Conservation (phyloP, 2,113 vertebrate species). For the Nesoenas mayeri region DNA sequence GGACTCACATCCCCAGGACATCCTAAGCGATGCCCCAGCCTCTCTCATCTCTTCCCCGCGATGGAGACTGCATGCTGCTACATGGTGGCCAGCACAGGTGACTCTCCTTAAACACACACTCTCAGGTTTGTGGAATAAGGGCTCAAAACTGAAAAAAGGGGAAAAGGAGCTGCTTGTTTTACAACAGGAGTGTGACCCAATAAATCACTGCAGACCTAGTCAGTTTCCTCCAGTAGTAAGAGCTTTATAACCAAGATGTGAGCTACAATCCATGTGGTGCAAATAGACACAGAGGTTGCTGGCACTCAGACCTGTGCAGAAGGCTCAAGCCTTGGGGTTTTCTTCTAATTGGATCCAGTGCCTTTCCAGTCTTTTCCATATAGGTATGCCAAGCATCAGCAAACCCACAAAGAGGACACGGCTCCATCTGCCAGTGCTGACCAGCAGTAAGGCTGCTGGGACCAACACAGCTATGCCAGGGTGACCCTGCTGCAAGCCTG, state of each 20-base stretch:
- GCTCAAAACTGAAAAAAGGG: not conserved
- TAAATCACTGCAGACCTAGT: not conserved
- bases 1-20: fast-evolving
- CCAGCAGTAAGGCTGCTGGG: not conserved
- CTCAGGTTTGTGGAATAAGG: not conserved
- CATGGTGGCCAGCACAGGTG: fast-evolving
- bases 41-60: not conserved
- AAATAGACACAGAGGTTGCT: not conserved
- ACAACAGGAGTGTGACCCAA: not conserved
- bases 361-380: not conserved
- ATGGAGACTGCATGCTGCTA: not conserved
- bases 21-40: not conserved
- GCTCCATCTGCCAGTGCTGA: not conserved
- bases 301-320: not conserved
- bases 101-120: not conserved
- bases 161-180: not conserved
- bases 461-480: not conserved
- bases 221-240: not conserved
- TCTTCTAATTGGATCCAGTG: not conserved
- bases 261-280: not conserved
- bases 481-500: not conserved
- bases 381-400: not conserved
- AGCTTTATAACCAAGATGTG: not conserved
- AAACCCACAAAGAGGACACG: not conserved
- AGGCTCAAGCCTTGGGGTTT: not conserved